A percentile compares a stretch with the other conserved stretches of the same genome.
These are phyloP conservation scores for Xanthia icteritia DNA, from an alignment of 2,888 invertebrate genomes.

Conservation along the genomic window DNA sequence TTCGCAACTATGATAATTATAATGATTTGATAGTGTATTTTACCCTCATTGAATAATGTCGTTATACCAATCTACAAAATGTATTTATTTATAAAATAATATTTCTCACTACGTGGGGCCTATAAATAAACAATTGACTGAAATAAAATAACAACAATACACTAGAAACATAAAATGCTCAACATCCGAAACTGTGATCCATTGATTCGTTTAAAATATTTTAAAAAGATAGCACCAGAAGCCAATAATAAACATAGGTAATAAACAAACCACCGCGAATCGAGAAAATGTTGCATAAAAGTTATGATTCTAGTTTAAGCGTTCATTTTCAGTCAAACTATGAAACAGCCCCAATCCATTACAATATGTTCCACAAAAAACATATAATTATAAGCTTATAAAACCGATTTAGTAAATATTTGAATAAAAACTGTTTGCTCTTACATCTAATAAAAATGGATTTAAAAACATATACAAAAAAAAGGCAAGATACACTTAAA, in stretches of 20 bases:
- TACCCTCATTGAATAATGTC: constrained; percentile 22
- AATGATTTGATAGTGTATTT: constrained; percentile 27
- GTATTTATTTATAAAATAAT: constrained; percentile 50
- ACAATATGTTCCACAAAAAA: constrained; percentile 57
- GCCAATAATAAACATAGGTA: constrained; percentile 37
- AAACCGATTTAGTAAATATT: constrained; percentile 18
- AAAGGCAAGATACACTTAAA: constrained; percentile 21
- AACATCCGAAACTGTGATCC: constrained; percentile 2
- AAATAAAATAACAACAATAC: constrained; percentile 18
- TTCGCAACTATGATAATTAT: constrained; percentile 34
- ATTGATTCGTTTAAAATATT: constrained; percentile 33
- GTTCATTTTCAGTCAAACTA: constrained; percentile 47
- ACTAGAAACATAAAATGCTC: constrained; percentile 36
- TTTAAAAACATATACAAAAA: constrained; percentile 26
- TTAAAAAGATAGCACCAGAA: constrained; percentile 54
- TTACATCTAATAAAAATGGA: constrained; percentile 26
- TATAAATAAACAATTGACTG: constrained; percentile 30
- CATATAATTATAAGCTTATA: constrained; percentile 11
- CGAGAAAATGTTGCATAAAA: constrained; percentile 7
- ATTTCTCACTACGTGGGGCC: constrained; percentile 51
- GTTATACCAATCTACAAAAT: constrained; percentile 34
- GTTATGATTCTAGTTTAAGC: constrained; percentile 25
- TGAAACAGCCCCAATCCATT: constrained; percentile 41
- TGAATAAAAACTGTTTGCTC: constrained; percentile 5
- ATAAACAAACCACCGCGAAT: constrained; percentile 13